A percentile compares a stretch with the other conserved stretches of the same genome.
phyloP scores from a whole-genome alignment of 2,797 vertebrate genomes.

The Melanotaenia maccullochi region DNA sequence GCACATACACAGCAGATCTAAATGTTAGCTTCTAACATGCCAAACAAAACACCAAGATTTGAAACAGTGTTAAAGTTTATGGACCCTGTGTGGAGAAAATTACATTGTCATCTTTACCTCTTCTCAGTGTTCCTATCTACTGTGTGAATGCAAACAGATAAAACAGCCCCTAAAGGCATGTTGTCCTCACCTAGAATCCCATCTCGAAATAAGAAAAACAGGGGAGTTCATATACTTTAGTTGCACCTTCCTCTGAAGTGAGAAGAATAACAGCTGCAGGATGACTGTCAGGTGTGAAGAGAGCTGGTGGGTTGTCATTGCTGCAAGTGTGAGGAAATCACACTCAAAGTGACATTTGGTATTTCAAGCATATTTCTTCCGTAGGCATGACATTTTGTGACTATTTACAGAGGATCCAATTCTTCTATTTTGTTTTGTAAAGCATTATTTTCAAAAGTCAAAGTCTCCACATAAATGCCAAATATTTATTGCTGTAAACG shows the following conservation, averaged over 20 bases:
- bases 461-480: conserved; percentile 14
- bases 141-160: not conserved
- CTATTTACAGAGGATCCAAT: conserved; percentile 35
- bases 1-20: not conserved
- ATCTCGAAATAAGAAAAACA: not conserved
- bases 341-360: conserved; percentile 12
- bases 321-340: conserved; percentile 19
- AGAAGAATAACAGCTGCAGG: conserved; percentile 31
- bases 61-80: not conserved
- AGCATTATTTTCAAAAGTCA: conserved; percentile 16
- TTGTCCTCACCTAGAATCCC: not conserved
- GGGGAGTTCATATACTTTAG: conserved; percentile 5
- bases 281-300: conserved; percentile 17
- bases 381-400: conserved; percentile 17
- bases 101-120: too few species aligned
- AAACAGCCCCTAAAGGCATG: not conserved
- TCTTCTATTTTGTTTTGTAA: conserved; percentile 4
- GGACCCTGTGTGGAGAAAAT: not conserved
- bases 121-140: not conserved
- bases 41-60: not conserved
- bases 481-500: conserved; percentile 17
- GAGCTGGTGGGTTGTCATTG: conserved; percentile 29
- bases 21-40: not conserved
- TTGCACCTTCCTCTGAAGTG: conserved; percentile 15
- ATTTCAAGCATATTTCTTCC: conserved; percentile 37